Evolutionary conservation across 1,140 invertebrate species (phyloP), one percentile per base, ranked within the genome.

Genomic region (Solen grandis): DNA sequence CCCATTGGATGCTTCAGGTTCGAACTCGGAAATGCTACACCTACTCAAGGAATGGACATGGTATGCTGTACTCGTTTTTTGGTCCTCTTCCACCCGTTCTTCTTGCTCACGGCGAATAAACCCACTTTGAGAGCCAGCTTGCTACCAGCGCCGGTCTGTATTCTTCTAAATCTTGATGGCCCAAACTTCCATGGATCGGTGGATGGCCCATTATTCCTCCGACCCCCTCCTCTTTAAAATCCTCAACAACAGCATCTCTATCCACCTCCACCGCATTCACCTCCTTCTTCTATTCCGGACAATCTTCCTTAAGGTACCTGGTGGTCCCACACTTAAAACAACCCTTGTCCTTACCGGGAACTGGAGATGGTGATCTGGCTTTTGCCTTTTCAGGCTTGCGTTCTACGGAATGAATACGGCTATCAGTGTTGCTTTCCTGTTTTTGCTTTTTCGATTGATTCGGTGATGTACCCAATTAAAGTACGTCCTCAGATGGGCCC

Each of bases 161-260:
- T n/a, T n/a, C n/a, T n/a, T n/a, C n/a, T n/a, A n/a, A n/a, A n/a
- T n/a, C n/a, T n/a, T n/a, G n/a, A n/a, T n/a, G n/a, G n/a, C n/a
- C n/a, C n/a, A n/a, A n/a, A n/a, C n/a, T n/a, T n/a, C n/a, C n/a
- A n/a, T n/a, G n/a, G n/a, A n/a, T n/a, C n/a, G n/a, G n/a, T n/a
- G n/a, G n/a, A n/a, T n/a, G n/a, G n/a, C n/a, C n/a, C n/a, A n/a
- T n/a, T n/a, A n/a, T n/a, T n/a, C n/a, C n/a, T n/a, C n/a, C n/a
- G n/a, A 54, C 35, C 68, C 68, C 68, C 1, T 70, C 14, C 27
- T 33, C 35, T 25, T 70, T 70, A 54, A 70, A 70, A 46, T 70
- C 46, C 3, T 5, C 13, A 55, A 38, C 31, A 13, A n/a, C 5
- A 3, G 10, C 35, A 5, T 25, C 35, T 36, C 41, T 36, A 5